These are phyloP conservation scores for Brenthis daphne DNA, from an alignment of 2,888 invertebrate species.

Conservation along the genomic window DNA sequence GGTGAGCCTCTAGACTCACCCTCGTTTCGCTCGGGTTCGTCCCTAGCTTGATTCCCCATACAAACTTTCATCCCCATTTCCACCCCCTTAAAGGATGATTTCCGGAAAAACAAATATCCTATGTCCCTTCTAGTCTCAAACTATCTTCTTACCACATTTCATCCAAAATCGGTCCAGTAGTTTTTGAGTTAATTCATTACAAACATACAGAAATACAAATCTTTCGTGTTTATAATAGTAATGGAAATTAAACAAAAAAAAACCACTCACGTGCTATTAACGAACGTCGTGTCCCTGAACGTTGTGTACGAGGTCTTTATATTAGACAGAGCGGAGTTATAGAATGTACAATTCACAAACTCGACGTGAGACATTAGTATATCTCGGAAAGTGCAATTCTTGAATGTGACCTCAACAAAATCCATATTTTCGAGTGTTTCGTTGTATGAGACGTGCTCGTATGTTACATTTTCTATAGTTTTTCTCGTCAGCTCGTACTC, in stretches of 20 bases:
- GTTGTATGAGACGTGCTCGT: conserved; percentile 77
- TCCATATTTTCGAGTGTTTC: conserved; percentile 83
- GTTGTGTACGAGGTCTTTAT: conserved; percentile 87
- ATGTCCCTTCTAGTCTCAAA: too few species aligned
- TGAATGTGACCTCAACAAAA: conserved; percentile 83
- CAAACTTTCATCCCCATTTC: too few species aligned
- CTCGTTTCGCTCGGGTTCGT: too few species aligned
- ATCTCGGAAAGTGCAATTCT: conserved; percentile 85
- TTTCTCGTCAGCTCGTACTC: conserved; percentile 57
- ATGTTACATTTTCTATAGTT: conserved; percentile 58
- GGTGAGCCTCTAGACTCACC: too few species aligned
- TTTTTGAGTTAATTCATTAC: too few species aligned
- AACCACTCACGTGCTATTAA: conserved; percentile 83
- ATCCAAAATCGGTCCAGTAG: too few species aligned
- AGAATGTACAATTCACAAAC: conserved; percentile 87
- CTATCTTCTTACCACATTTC: too few species aligned
- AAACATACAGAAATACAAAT: too few species aligned
- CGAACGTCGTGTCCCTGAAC: conserved; percentile 84
- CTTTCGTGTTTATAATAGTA: too few species aligned
- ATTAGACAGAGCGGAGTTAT: conserved; percentile 86
- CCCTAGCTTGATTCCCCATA: too few species aligned
- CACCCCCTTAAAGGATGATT: too few species aligned
- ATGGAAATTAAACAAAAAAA: background rate
- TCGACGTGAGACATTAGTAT: conserved; percentile 87
- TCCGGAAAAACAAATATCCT: too few species aligned